Conservation (phyloP, 2,113 vertebrate genomes). For the Parotia lawesii region DNA sequence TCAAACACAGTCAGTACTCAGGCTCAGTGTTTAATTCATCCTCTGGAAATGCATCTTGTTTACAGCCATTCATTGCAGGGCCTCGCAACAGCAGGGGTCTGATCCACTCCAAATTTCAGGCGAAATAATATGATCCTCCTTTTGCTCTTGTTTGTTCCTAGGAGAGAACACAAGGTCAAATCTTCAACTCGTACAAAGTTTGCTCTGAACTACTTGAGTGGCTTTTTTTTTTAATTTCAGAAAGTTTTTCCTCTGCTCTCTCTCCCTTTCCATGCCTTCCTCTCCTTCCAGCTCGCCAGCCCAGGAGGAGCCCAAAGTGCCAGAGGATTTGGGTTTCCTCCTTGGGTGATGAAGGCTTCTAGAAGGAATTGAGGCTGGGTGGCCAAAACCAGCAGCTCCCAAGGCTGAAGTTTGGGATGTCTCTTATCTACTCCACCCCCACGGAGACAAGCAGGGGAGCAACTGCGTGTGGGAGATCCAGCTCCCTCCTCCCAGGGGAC, state of each 20-base stretch:
- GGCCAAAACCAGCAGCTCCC: not conserved
- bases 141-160: constrained; percentile 20
- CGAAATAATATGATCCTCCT: not conserved
- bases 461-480: not conserved
- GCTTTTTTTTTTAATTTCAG: not conserved
- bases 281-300: not conserved
- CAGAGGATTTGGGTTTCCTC: constrained; percentile 1
- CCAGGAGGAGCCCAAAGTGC: not conserved
- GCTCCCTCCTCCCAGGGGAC: not conserved
- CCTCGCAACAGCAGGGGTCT: constrained; percentile 1
- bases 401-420: not conserved
- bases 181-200: not conserved
- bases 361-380: not conserved
- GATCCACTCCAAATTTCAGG: constrained; percentile 41
- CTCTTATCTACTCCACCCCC: not conserved
- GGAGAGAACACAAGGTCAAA: constrained; percentile 47
- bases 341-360: not conserved
- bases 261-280: not conserved
- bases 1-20: not conserved
- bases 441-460: not conserved
- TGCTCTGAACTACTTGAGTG: not conserved
- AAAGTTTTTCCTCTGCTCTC: not conserved
- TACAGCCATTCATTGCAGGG: not conserved
- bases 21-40: not conserved
- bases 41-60: constrained; percentile 30